phyloP scores from a whole-genome alignment of 92 coral and sea anemone species.

The Plumapathes pennacea region DNA sequence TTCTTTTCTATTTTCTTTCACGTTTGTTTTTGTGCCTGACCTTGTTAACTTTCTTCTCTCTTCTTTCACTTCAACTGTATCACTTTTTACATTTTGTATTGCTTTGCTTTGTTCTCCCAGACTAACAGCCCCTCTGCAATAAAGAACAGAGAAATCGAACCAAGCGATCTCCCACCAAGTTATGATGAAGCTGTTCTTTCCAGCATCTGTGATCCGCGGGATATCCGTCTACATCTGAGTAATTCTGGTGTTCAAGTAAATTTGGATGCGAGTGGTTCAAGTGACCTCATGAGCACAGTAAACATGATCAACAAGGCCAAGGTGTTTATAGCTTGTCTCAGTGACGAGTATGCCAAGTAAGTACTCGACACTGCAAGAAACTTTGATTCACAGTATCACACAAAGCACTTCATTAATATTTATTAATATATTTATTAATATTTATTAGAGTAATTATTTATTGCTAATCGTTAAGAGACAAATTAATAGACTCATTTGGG shows the following conservation, averaged over 20 bases:
- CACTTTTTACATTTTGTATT: background rate
- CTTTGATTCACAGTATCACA: background rate
- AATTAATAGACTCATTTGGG: no score
- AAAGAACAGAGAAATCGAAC: constrained; percentile 61
- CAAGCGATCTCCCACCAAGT: constrained; percentile 54
- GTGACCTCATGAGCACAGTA: constrained; percentile 60
- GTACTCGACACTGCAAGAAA: no score
- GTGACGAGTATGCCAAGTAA: constrained; percentile 87
- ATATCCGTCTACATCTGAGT: constrained; percentile 57
- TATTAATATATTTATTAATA: no score
- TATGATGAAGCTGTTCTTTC: constrained; percentile 66
- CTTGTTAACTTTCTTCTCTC: no score
- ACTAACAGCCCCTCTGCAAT: constrained; percentile 71
- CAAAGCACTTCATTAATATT: background rate
- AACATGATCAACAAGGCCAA: constrained; percentile 70
- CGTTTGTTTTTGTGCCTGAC: no score
- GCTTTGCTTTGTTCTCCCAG: constrained; percentile 21
- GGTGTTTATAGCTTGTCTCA: constrained; percentile 86
- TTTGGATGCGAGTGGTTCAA: constrained; percentile 37
- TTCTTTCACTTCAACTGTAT: no score
- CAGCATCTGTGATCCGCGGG: constrained; percentile 68
- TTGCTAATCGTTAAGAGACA: no score
- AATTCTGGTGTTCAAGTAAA: constrained; percentile 61
- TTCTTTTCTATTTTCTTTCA: no score
- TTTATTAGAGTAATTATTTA: no score